These are phyloP conservation scores for Lytechinus pictus DNA, from an alignment of 35 echinoderm and acorn worm genomes.

Conservation along the genomic window DNA sequence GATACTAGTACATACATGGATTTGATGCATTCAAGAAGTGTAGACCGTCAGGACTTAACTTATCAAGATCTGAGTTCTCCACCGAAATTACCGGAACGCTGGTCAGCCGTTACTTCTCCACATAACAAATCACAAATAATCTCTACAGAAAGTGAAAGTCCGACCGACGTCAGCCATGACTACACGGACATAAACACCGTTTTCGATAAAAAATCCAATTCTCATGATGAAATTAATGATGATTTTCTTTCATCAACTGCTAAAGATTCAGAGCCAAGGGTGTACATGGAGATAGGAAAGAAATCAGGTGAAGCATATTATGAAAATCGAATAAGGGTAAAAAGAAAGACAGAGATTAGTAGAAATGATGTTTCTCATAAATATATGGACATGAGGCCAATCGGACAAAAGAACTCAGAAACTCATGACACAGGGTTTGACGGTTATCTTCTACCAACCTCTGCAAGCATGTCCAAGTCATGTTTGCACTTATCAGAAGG, in stretches of 20 bases:
- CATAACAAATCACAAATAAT: not conserved
- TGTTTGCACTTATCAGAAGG: not conserved
- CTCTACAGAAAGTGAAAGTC: not conserved
- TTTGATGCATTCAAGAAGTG: not conserved
- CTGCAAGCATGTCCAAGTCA: not conserved
- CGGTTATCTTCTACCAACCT: too few species aligned
- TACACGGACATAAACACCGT: not conserved
- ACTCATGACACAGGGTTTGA: too few species aligned
- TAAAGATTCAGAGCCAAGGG: not conserved
- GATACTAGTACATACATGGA: not conserved
- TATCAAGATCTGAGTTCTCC: not conserved
- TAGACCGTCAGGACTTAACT: not conserved
- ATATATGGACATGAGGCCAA: not conserved
- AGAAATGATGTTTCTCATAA: not conserved
- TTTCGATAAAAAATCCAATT: not conserved
- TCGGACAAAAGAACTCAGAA: not conserved
- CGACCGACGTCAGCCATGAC: not conserved
- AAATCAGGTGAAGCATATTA: not conserved
- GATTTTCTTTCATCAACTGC: not conserved
- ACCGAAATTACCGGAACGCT: not conserved
- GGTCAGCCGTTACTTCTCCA: not conserved
- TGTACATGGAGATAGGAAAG: not conserved
- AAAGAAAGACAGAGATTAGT: not conserved
- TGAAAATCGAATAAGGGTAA: not conserved
- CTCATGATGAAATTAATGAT: not conserved